phyloP scores from a whole-genome alignment of 2,113 vertebrate genomes.

The Calyptommatus sinebrachiatus region DNA sequence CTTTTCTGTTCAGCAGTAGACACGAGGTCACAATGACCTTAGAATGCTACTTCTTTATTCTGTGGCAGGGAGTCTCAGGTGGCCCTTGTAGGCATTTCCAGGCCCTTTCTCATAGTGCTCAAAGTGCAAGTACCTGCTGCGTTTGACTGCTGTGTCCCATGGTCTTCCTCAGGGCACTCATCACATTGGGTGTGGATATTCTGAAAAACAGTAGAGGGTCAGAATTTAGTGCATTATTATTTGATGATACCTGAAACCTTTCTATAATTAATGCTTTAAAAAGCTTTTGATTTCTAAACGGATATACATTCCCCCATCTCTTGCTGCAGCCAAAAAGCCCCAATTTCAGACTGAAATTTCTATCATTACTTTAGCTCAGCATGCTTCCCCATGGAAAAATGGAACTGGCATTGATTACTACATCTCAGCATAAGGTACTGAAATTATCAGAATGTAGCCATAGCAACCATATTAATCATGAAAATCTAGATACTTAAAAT shows the following conservation, averaged over 20 bases:
- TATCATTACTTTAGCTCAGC: neutral
- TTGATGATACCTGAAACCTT: neutral
- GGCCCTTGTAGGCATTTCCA: too few species aligned
- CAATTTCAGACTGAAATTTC: neutral
- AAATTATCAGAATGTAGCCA: constrained; percentile 21
- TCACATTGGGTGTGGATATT: neutral
- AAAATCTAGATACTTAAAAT: constrained; percentile 6
- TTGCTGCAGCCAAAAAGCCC: neutral
- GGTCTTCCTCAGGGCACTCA: neutral
- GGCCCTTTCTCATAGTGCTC: too few species aligned
- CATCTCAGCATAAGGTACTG: constrained; percentile 17
- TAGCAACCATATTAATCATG: constrained; percentile 19
- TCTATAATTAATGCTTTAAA: neutral
- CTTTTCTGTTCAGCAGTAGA: too few species aligned
- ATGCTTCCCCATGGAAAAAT: neutral
- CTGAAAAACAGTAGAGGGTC: neutral
- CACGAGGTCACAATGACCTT: too few species aligned
- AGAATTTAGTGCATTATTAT: neutral
- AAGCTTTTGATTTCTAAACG: neutral
- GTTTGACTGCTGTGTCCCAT: too few species aligned
- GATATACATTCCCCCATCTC: neutral
- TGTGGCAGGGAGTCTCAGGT: too few species aligned
- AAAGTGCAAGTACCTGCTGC: too few species aligned
- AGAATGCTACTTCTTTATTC: too few species aligned
- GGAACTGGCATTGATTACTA: constrained; percentile 3